A percentile compares a stretch with the other conserved stretches of the same genome.
phyloP scores from a whole-genome alignment of 1,140 invertebrate species.

The Aphaenogaster floridana region DNA sequence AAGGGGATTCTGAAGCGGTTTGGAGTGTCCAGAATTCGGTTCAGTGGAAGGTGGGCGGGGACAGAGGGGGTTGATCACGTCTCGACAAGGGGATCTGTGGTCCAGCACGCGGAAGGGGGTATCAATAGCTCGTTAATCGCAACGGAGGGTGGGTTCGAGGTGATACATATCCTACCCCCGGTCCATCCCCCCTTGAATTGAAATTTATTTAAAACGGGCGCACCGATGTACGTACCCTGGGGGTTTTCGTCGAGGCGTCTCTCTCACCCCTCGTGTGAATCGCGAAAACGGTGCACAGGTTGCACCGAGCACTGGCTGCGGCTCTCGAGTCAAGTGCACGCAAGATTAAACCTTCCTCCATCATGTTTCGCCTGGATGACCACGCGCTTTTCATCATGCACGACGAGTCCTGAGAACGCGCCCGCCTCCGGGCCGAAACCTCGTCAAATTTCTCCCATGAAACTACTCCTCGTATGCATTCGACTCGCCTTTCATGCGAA shows the following conservation, averaged over 20 bases:
- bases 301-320: constrained; percentile 65
- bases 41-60: constrained; percentile 29
- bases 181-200: constrained; percentile 73
- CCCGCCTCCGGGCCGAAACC: constrained; percentile 12
- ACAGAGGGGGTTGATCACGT: constrained; percentile 39
- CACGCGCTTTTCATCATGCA: constrained; percentile 29
- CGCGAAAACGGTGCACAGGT: constrained; percentile 82
- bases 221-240: constrained; percentile 55
- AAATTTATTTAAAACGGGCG: constrained; percentile 85
- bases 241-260: constrained; percentile 38
- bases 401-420: constrained; percentile 64
- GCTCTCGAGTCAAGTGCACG: constrained; percentile 81
- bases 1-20: constrained; percentile 18
- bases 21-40: constrained; percentile 52
- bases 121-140: constrained; percentile 86
- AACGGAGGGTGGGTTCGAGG: constrained; percentile 53
- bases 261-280: constrained; percentile 79
- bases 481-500: constrained; percentile 32
- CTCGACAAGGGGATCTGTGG: constrained; percentile 45
- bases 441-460: constrained; percentile 54
- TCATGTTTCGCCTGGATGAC: constrained; percentile 46
- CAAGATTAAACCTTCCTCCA: constrained; percentile 73
- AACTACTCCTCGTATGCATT: constrained; percentile 1
- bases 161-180: constrained; percentile 48
- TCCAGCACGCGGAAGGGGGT: constrained; percentile 71